Evolutionary conservation across 2,797 vertebrate genomes (phyloP).

Genomic region (Macropodus opercularis): DNA sequence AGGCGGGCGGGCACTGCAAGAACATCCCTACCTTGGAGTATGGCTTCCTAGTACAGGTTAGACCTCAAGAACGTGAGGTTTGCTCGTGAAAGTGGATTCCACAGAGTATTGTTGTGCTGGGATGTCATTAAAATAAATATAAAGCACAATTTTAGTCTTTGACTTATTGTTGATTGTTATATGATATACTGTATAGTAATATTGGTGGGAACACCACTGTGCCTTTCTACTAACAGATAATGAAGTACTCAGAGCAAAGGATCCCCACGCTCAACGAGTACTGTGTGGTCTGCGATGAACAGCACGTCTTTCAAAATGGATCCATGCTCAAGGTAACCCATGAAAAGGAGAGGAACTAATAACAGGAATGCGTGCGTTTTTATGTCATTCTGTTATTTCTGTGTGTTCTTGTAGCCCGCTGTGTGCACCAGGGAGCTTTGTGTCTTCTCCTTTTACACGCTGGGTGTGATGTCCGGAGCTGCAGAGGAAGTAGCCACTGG

Average conservation of each 20-base stretch:
- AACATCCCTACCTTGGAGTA: constrained; percentile 98
- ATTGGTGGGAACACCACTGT: constrained; percentile 49
- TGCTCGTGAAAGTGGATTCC: not conserved
- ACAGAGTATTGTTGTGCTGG: constrained; percentile 1
- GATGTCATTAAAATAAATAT: not conserved
- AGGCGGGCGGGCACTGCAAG: constrained; percentile 99
- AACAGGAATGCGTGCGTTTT: not conserved
- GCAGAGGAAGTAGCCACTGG: constrained; percentile 98
- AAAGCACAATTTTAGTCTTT: not conserved
- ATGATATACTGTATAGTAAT: constrained; percentile 22
- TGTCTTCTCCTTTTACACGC: constrained; percentile 98
- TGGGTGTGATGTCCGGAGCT: constrained; percentile 98
- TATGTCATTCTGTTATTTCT: constrained; percentile 68
- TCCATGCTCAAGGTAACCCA: constrained; percentile 96
- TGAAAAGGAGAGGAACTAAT: not conserved
- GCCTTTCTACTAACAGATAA: constrained; percentile 84
- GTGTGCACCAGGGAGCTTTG: constrained; percentile 98
- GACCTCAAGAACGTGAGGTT: constrained; percentile 26
- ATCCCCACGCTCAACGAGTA: constrained; percentile 98
- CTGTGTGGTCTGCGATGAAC: constrained; percentile 98
- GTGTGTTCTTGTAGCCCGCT: constrained; percentile 84
- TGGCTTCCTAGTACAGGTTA: constrained; percentile 98
- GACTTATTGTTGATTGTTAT: constrained; percentile 1
- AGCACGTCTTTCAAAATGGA: constrained; percentile 99
- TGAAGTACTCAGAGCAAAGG: constrained; percentile 99